phyloP scores from a whole-genome alignment of 2,888 invertebrate genomes.

The Malacosoma neustria region DNA sequence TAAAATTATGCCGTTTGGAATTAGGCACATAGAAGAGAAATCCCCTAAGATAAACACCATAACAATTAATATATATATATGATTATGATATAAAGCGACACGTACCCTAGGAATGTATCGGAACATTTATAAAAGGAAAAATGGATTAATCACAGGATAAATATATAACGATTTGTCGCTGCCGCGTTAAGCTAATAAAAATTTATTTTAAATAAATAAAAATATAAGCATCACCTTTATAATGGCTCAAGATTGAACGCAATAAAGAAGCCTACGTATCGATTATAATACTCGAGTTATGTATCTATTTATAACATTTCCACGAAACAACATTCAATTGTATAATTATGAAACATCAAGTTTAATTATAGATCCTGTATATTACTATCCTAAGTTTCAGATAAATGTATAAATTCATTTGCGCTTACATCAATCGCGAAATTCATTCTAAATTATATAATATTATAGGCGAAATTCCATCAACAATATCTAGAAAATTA shows the following conservation, averaged over 20 bases:
- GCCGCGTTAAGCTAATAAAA: conserved; percentile 36
- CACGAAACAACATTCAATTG: conserved; percentile 53
- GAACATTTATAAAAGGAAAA: conserved; percentile 54
- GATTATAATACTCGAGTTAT: conserved; percentile 39
- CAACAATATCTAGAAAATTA: conserved; percentile 54
- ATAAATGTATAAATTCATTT: conserved; percentile 48
- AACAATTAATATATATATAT: conserved; percentile 34
- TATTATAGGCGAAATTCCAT: conserved; percentile 40
- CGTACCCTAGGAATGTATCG: conserved; percentile 61
- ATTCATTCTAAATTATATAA: conserved; percentile 52
- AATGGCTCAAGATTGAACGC: conserved; percentile 15
- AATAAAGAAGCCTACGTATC: conserved; percentile 44
- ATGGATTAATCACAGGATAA: conserved; percentile 64
- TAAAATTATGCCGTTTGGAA: conserved; percentile 37
- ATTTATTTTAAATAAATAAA: conserved; percentile 12
- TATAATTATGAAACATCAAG: conserved; percentile 57
- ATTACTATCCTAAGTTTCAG: conserved; percentile 38
- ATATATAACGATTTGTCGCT: conserved; percentile 55
- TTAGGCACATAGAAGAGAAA: conserved; percentile 42
- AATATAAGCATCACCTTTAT: conserved; percentile 20
- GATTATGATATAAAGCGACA: conserved; percentile 31
- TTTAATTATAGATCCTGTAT: conserved; percentile 48
- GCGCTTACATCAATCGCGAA: conserved; percentile 51
- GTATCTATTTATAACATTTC: conserved; percentile 34
- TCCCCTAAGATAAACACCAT: conserved; percentile 25